Base-by-base conservation (phyloP, 2,797 vertebrate species). In the Lutjanus campechanus region DNA sequence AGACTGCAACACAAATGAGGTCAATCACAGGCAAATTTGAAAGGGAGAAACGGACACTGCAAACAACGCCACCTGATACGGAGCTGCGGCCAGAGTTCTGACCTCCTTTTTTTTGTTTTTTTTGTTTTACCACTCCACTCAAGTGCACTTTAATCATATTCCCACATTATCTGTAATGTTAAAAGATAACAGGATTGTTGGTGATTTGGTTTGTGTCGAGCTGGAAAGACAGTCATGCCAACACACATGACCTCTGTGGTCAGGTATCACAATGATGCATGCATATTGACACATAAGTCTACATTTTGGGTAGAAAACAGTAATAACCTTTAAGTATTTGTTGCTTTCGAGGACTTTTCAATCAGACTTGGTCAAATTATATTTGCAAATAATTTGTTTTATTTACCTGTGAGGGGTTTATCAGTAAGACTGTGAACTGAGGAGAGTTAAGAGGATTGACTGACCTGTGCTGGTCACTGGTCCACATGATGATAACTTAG, bases 231-330 rank as follows among this genome's bases (percentile, higher is more conserved):
- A 62, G 88, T 88, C 91, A 92, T 93, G 89, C 90, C 59, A 84
- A 91, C 85, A 89, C 76, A 89, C 85, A 85, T 29, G 71, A 89
- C 78, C 88, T 83, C 71, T 76, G 61, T 13, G 92, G 89, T 89
- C 88, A 87, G 77, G 78, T 71, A 69, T 81, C 77, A 93, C 87
- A 75, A 85, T 53, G 83, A 79, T 60, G 85, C 95, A 96, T 96
- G 95, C 95, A 90, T 90, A 85, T 84, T 68, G 74, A 91, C 88
- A 82, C 62, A 81, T 53, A 76, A 64, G 68, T 70, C 65, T 86
- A 86, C 66, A 75, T 77, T 83, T 82, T 69, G 68, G 13, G 69
- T 82, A 83, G 64, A 83, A 76, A 85, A 86, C 76, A 84, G 69
- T 77, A 70, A 89, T 58, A 58, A 70, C 63, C 43, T 78, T 59